These are phyloP conservation scores for Torymus tubicola DNA, from an alignment of 2,888 invertebrate genomes.

Conservation along the genomic window DNA sequence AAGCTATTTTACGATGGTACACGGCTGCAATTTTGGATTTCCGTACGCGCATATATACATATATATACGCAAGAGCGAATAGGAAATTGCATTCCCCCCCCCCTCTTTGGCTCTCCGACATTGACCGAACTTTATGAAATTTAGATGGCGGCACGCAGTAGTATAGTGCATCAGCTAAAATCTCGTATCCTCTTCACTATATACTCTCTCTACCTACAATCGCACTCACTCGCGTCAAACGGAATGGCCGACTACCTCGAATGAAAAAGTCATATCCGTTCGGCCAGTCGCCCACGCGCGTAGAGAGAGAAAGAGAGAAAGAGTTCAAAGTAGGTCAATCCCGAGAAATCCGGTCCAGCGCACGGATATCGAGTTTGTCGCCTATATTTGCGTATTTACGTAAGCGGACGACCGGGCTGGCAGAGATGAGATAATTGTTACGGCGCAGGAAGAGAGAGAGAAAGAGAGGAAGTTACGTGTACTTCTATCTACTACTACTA, in stretches of 20 bases:
- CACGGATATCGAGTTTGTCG: neutral
- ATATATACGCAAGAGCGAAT: too few relatives aligned
- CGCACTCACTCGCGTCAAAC: neutral
- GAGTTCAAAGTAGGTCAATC: constrained; percentile 45
- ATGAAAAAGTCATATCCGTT: constrained; percentile 3
- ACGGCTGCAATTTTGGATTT: too few relatives aligned
- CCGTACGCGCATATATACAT: too few relatives aligned
- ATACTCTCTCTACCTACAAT: neutral
- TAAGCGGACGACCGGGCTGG: neutral
- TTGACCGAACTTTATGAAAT: too few relatives aligned
- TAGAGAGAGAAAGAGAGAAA: neutral
- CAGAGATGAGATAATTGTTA: constrained; percentile 52
- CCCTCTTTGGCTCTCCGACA: too few relatives aligned
- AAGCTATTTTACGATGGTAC: too few relatives aligned
- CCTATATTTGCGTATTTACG: constrained; percentile 33
- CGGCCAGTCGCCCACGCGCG: neutral
- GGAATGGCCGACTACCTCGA: neutral
- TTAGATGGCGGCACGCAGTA: neutral
- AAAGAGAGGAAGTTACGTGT: neutral
- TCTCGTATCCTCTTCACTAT: too few relatives aligned
- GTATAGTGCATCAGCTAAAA: neutral
- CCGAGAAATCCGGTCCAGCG: constrained; percentile 8
- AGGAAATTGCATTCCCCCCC: too few relatives aligned
- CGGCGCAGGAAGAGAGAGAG: constrained; percentile 15
- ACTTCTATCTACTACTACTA: neutral